Conservation (phyloP, 2,888 invertebrate species). For the Lasioglossum zephyrum region DNA sequence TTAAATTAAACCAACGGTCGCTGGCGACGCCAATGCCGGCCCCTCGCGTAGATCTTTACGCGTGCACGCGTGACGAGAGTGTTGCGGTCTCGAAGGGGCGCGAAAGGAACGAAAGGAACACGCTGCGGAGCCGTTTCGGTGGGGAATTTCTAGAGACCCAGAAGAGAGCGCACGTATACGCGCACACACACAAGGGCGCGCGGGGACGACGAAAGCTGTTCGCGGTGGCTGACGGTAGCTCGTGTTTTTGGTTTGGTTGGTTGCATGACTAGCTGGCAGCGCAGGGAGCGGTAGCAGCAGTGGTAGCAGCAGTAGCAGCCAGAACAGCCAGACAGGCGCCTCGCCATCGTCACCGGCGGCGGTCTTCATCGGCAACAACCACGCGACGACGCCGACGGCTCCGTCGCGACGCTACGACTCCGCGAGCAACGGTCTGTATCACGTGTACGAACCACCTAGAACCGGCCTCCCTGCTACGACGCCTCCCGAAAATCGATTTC, state of each 20-base stretch:
- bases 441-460: conserved; percentile 13
- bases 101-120: background rate
- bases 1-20: too few relatives aligned
- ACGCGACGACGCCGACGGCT: conserved; percentile 64
- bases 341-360: conserved; percentile 70
- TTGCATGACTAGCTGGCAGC: conserved; percentile 82
- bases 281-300: conserved; percentile 77
- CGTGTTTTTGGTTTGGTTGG: conserved; percentile 80
- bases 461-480: background rate
- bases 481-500: background rate
- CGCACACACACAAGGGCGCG: too few relatives aligned
- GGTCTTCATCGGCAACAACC: conserved; percentile 72
- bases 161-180: conserved; percentile 23
- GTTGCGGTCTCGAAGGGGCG: background rate
- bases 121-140: background rate
- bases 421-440: conserved; percentile 82
- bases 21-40: background rate
- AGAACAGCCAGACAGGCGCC: conserved; percentile 81
- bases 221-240: conserved; percentile 74
- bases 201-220: conserved; percentile 43
- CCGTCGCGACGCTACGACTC: conserved; percentile 76
- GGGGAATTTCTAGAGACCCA: conserved; percentile 32
- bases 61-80: background rate
- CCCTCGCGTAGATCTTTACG: background rate
- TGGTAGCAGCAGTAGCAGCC: conserved; percentile 82